Evolutionary conservation across 2,797 vertebrate species (phyloP), one percentile per base, ranked within the genome.

Genomic region (Galaxias olidus): DNA sequence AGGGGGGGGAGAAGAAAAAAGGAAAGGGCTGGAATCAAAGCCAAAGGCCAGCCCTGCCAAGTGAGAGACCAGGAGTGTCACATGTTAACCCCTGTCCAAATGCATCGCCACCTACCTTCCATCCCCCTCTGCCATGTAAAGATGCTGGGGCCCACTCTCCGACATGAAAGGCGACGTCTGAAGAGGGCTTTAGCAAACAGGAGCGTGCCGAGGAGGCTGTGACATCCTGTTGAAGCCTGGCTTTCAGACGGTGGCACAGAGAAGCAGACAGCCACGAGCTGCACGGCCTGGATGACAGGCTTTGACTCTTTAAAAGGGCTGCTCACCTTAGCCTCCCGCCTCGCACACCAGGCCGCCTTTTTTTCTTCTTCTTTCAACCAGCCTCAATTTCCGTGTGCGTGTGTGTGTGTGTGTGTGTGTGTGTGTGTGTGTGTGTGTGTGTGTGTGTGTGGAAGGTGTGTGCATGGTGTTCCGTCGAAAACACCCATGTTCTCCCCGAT

Each of bases 71-170:
- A 30, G 12, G 58, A 52, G 50, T 69, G 48, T 54, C 63, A 69
- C 59, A 59, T 76, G 66, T 13, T 71, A 74, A 61, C 69, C 64
- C 50, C 60, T 51, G 50, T 59, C 47, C 19, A 42, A 46, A 18
- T 46, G 17, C 57, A 17, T 40, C 30, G 6, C 40, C 54, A 10
- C 57, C 58, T 9, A 17, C 49, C 49, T 51, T 15, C 45, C 44
- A 30, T 30, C 2, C 30, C 30, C 3, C 30, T 30, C n/a, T 30
- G 30, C 30, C 6, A 30, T 30, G 3, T 30, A 30, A 30, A n/a
- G 45, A 60, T 48, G 8, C 18, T 47, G 47, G 11, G 45, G 43
- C 19, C 19, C 48, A 44, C 30, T 20, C 48, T 60, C 47, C 49
- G 2, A 60, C 58, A 58, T 58, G 20, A 18, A 44, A 47, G 58